Base-by-base conservation (phyloP, 2,888 invertebrate genomes). In the Patella ulyssiponensis region DNA sequence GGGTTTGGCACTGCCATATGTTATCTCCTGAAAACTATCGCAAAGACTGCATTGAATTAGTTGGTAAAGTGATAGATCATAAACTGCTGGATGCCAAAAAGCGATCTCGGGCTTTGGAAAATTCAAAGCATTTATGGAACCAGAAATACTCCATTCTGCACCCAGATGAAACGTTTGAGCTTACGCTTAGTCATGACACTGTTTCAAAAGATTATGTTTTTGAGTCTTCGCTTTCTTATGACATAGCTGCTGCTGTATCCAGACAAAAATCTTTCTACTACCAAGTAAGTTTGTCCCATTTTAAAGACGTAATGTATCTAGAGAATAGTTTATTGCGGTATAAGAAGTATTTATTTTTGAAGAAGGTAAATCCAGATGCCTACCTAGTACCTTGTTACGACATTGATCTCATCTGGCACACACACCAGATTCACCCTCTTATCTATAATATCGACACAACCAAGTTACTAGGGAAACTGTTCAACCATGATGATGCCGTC, bases 321-420 rank as follows among this genome's bases (percentile, higher is more conserved):
- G 80, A 87, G 51, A 89, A 86, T 51, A 91, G 92, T 69, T 84
- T 92, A 33, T 81, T 83, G 20, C 86, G 91, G 12, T 92, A 92
- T 82, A 86, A 88, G 77, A 91, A 91, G 82, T 92, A 92, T 82
- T 84, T 93, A 27, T 85, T 89, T 76, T 84, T 93, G 56, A 92
- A 92, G 84, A 87, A 88, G 74, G 87, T 86, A 11, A 88, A 92
- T 81, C 89, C 91, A 9, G 89, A 90, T 56, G 88, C 89, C 77
- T 93, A 92, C 81, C 84, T 93, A n/a, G 92, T 92, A 20, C 93
- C 93, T 1, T 92, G 92, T 84, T 93, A 93, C 84, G 93, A 93
- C 83, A 92, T 92, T 78, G 93, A 93, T 79, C 84, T 93, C 51
- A 88, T 92, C 51, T 93, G 93, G 93, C 93, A 93, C 83, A 88